Conservation (phyloP, 30 jellyfish, hydroid and myxozoan genomes). For the Euphysa ruthae region DNA sequence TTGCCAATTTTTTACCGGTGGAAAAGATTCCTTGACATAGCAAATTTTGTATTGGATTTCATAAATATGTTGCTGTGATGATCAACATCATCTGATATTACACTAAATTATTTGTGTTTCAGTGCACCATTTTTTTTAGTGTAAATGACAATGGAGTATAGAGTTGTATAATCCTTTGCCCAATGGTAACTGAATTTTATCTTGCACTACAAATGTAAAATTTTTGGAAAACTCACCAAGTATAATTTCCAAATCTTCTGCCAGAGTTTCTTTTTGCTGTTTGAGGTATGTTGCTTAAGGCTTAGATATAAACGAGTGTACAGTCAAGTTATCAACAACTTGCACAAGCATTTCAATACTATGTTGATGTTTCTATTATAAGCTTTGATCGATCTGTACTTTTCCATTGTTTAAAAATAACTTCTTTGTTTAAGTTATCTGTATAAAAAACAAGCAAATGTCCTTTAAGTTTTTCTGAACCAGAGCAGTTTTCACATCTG, state of each 20-base stretch:
- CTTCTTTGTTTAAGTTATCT: slow-evolving; percentile 26
- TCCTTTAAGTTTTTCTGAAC: neutral
- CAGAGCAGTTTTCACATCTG: neutral
- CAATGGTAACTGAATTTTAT: slow-evolving; percentile 50
- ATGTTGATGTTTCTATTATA: slow-evolving; percentile 5
- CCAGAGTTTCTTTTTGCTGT: slow-evolving; percentile 15
- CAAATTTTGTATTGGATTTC: neutral
- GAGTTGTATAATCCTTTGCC: slow-evolving; percentile 30
- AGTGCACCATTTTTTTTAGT: neutral
- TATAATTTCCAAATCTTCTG: neutral
- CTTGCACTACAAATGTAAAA: slow-evolving; percentile 20
- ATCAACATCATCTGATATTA: slow-evolving; percentile 21
- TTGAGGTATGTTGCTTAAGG: slow-evolving; percentile 32
- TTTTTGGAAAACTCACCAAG: slow-evolving; percentile 29
- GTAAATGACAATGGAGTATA: slow-evolving; percentile 17
- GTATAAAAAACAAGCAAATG: no score
- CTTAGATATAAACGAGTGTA: slow-evolving; percentile 20
- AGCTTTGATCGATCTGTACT: slow-evolving; percentile 39
- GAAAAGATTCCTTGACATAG: neutral
- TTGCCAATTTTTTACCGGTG: neutral
- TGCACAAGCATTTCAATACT: neutral
- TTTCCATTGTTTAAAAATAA: slow-evolving; percentile 35
- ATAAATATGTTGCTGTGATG: slow-evolving; percentile 40
- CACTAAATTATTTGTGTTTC: slow-evolving; percentile 1
- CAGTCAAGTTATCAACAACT: slow-evolving; percentile 15